phyloP scores from a whole-genome alignment of 2,113 vertebrate genomes.

The Hippoglossus stenolepis region DNA sequence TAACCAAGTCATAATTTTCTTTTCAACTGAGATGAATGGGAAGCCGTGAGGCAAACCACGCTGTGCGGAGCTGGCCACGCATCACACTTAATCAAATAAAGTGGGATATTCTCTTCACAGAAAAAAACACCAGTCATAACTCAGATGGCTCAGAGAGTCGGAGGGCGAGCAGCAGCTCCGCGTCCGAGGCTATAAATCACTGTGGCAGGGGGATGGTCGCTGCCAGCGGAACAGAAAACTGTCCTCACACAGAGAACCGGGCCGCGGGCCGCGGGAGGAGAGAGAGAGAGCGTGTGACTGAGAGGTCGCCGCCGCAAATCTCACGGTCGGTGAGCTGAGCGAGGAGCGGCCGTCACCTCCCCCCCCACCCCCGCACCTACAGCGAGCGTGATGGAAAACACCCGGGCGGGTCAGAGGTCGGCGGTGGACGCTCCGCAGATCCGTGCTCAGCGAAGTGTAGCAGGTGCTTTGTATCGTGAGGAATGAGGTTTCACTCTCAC shows the following conservation, averaged over 20 bases:
- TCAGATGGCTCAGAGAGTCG: conserved; percentile 48
- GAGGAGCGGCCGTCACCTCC: too few species aligned
- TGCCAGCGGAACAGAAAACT: background rate
- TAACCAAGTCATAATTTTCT: conserved; percentile 67
- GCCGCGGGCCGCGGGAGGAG: too few species aligned
- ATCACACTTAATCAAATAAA: conserved; percentile 68
- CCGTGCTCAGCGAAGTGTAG: background rate
- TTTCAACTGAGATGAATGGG: conserved; percentile 60
- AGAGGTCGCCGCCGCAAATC: too few species aligned
- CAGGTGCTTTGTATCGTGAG: background rate
- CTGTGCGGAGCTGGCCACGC: conserved; percentile 28
- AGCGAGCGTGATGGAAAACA: background rate
- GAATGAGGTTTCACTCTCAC: background rate
- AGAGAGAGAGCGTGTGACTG: too few species aligned
- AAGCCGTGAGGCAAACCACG: conserved; percentile 36
- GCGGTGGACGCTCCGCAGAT: background rate
- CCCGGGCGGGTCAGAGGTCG: background rate
- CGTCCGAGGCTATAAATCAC: conserved; percentile 59
- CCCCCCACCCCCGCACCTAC: too few species aligned
- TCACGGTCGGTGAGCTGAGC: too few species aligned
- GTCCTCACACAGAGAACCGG: background rate
- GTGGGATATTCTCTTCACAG: conserved; percentile 56
- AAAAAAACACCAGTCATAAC: conserved; percentile 61
- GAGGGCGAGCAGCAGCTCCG: conserved; percentile 11
- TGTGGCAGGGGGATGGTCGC: conserved; percentile 14